Evolutionary conservation across 2,113 vertebrate species (phyloP).

Genomic region (Shinisaurus crocodilurus): DNA sequence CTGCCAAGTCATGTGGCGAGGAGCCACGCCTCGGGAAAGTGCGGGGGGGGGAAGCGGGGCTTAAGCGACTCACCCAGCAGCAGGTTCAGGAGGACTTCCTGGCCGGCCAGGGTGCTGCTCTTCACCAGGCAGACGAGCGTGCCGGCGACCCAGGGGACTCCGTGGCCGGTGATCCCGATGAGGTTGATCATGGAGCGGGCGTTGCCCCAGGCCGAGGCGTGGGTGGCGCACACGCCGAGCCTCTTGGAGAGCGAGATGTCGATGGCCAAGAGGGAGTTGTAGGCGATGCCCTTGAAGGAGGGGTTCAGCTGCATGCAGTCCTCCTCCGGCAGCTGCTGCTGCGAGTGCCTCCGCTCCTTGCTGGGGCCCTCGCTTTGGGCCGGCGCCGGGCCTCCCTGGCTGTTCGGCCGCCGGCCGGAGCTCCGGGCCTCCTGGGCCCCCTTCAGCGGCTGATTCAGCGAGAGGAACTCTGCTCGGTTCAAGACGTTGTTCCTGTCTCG

Average conservation of each 20-base stretch:
- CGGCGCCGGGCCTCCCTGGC: constrained; percentile 67
- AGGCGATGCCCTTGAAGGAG: constrained; percentile 93
- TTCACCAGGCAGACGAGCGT: constrained; percentile 92
- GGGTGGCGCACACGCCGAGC: constrained; percentile 90
- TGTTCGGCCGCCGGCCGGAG: constrained; percentile 68
- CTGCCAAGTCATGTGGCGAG: neutral
- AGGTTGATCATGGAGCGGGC: constrained; percentile 92
- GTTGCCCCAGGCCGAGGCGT: constrained; percentile 89
- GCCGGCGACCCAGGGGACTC: constrained; percentile 92
- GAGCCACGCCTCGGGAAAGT: neutral
- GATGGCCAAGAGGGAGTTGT: constrained; percentile 93
- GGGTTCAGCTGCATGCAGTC: constrained; percentile 99
- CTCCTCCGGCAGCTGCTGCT: constrained; percentile 90
- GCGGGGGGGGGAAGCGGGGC: too few species aligned
- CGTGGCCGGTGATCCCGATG: constrained; percentile 92
- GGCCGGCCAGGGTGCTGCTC: constrained; percentile 93
- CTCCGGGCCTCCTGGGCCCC: constrained; percentile 77
- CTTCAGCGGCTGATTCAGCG: constrained; percentile 85
- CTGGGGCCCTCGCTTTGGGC: constrained; percentile 69
- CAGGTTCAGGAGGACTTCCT: constrained; percentile 96
- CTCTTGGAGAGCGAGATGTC: constrained; percentile 96
- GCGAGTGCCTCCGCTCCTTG: constrained; percentile 84
- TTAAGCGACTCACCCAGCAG: constrained; percentile 91
- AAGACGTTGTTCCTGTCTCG: constrained; percentile 88
- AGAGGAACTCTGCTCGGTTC: constrained; percentile 91